These are phyloP conservation scores for Drosophila pseudotalamancana DNA, from an alignment of 2,888 invertebrate genomes.

Conservation along the genomic window DNA sequence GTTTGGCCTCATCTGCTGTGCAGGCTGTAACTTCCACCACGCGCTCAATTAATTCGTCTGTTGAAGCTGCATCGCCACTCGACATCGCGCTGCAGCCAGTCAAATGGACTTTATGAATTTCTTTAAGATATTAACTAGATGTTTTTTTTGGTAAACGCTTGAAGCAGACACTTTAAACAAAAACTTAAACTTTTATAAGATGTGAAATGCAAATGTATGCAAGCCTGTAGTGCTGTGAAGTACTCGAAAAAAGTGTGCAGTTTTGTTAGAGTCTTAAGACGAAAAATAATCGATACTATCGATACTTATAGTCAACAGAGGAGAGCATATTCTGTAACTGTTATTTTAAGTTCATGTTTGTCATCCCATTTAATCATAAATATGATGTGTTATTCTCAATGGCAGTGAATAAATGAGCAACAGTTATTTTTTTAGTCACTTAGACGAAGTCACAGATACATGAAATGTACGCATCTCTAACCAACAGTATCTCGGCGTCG, in stretches of 20 bases:
- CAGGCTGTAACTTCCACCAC: constrained; percentile 82
- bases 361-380: neutral
- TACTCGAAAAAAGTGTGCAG: constrained; percentile 9
- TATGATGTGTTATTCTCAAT: neutral
- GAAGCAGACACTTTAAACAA: constrained; percentile 21
- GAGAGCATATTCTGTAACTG: neutral
- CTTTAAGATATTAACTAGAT: neutral
- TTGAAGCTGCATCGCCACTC: constrained; percentile 44
- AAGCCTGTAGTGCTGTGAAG: constrained; percentile 27
- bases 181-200: constrained; percentile 35
- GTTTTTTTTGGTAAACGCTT: neutral
- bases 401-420: neutral
- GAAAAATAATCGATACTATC: constrained; percentile 13
- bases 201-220: constrained; percentile 30
- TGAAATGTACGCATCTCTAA: constrained; percentile 18
- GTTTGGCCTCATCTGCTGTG: constrained; percentile 74
- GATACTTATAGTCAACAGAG: constrained; percentile 3
- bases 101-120: constrained; percentile 11
- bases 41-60: constrained; percentile 71
- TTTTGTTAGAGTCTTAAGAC: neutral
- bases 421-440: constrained; percentile 6
- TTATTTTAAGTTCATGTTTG: neutral
- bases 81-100: constrained; percentile 51
- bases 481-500: constrained; percentile 24
- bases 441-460: neutral